Conservation (phyloP, 2,113 vertebrate genomes). For the Psilopogon haemacephalus region DNA sequence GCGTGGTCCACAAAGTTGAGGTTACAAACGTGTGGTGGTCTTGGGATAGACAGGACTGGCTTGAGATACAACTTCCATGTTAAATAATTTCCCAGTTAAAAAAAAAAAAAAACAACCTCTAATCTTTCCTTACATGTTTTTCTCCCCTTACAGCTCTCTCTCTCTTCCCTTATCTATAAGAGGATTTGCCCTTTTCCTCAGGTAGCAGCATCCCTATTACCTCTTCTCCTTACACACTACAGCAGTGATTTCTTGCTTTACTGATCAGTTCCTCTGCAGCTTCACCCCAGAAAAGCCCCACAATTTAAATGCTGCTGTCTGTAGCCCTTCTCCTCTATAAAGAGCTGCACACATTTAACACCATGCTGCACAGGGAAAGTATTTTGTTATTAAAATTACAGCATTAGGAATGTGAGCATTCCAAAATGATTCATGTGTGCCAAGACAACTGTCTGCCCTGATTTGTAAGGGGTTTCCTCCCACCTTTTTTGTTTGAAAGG, state of each 20-base stretch:
- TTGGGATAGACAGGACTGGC: constrained; percentile 18
- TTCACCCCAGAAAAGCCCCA: constrained; percentile 21
- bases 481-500: not conserved
- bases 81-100: constrained; percentile 52
- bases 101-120: constrained; percentile 5
- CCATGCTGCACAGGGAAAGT: not conserved
- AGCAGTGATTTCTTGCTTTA: constrained; percentile 42
- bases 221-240: not conserved
- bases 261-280: not conserved
- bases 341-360: not conserved
- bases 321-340: not conserved
- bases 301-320: constrained; percentile 29
- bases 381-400: constrained; percentile 42
- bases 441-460: not conserved
- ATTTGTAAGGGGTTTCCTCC: not conserved
- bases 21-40: constrained; percentile 22
- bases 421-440: not conserved
- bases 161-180: constrained; percentile 54
- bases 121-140: constrained; percentile 44
- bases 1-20: constrained; percentile 39
- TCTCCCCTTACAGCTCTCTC: constrained; percentile 17
- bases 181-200: constrained; percentile 44
- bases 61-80: constrained; percentile 30
- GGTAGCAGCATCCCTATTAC: constrained; percentile 55
- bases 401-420: not conserved